These are phyloP conservation scores for Fulica atra DNA, from an alignment of 2,113 vertebrate genomes.

Conservation along the genomic window DNA sequence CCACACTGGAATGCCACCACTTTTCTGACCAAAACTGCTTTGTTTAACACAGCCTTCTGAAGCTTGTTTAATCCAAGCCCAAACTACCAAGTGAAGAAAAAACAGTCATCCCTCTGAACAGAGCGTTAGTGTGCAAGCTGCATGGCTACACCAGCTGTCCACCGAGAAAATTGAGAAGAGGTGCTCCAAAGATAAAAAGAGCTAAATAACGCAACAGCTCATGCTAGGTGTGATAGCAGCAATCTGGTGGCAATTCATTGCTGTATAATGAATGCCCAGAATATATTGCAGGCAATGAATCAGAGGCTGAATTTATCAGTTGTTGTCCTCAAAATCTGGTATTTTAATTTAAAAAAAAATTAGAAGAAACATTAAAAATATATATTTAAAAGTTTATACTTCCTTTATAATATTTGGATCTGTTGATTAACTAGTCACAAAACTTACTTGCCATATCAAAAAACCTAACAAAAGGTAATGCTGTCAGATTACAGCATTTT, in stretches of 20 bases:
- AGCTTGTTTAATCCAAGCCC: not conserved
- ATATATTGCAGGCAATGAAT: slow-evolving; percentile 35
- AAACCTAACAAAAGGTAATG: not conserved
- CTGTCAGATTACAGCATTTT: not conserved
- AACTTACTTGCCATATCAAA: not conserved
- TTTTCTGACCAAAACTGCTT: not conserved
- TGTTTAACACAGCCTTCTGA: not conserved
- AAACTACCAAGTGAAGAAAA: not conserved
- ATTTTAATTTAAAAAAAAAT: not conserved
- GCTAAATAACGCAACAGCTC: slow-evolving; percentile 2
- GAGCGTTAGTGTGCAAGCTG: not conserved
- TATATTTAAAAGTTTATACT: not conserved
- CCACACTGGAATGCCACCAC: accelerated
- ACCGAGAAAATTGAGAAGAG: not conserved
- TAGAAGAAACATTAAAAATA: not conserved
- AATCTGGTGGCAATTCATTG: slow-evolving; percentile 47
- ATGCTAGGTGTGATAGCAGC: slow-evolving; percentile 43
- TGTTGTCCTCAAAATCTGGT: not conserved
- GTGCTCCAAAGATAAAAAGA: slow-evolving; percentile 35
- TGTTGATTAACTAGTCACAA: not conserved
- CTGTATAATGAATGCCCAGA: slow-evolving; percentile 43
- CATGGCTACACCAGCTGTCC: slow-evolving; percentile 8
- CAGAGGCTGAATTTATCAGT: slow-evolving; percentile 21
- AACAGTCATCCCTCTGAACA: not conserved
- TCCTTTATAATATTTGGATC: not conserved